Percentiles rank a stretch among this genome's conserved stretches.
Conservation (phyloP, 2,797 vertebrate species). For the Poeciliopsis gracilis region DNA sequence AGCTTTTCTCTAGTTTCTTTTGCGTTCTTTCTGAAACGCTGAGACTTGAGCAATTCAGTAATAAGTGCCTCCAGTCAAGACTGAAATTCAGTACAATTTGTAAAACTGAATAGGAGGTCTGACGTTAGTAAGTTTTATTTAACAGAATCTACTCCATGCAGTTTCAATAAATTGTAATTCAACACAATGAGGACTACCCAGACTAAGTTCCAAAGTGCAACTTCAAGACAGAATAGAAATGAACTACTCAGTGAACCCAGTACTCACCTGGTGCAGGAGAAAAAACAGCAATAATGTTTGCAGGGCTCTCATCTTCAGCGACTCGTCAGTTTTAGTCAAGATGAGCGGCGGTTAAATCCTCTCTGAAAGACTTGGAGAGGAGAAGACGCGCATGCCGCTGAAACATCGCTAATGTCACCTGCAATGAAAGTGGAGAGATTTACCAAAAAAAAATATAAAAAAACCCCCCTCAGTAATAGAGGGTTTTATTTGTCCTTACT, state of each 20-base stretch:
- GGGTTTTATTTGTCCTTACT: constrained; percentile 45
- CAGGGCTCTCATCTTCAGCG: constrained; percentile 75
- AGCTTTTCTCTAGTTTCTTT: background rate
- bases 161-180: background rate
- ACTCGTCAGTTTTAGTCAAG: constrained; percentile 65
- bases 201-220: background rate
- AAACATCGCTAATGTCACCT: constrained; percentile 70
- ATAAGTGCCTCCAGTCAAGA: background rate
- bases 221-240: background rate
- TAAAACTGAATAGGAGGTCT: background rate
- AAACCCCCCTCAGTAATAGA: background rate
- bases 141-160: background rate
- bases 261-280: constrained; percentile 80
- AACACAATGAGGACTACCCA: background rate
- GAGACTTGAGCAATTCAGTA: background rate
- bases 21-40: background rate
- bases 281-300: constrained; percentile 69
- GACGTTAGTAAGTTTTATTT: background rate
- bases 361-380: constrained; percentile 63
- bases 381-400: constrained; percentile 51
- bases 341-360: constrained; percentile 71
- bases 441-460: background rate
- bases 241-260: no score
- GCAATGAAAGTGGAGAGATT: constrained; percentile 3
- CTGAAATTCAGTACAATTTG: background rate